These are phyloP conservation scores for Zosterops japonicus DNA, from an alignment of 2,113 vertebrate genomes.

Conservation along the genomic window DNA sequence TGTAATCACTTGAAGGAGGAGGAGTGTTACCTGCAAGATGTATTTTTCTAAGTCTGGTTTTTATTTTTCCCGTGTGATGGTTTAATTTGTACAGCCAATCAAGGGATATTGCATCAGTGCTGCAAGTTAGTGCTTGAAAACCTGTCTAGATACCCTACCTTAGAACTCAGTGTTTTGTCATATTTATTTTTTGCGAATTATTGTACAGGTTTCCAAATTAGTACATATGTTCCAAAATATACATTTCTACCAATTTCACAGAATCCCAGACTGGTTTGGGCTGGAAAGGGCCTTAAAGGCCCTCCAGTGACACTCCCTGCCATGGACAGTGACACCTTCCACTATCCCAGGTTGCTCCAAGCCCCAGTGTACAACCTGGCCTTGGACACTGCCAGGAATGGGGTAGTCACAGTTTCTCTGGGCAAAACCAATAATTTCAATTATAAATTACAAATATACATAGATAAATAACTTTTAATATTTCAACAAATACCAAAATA, in stretches of 20 bases:
- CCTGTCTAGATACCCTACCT: not conserved
- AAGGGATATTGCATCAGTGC: not conserved
- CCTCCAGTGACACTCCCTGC: fast-evolving
- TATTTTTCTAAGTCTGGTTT: not conserved
- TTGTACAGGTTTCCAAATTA: not conserved
- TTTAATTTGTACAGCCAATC: not conserved
- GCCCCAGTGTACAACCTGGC: fast-evolving
- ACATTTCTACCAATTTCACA: not conserved
- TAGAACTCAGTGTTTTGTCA: not conserved
- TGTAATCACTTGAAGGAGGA: not conserved
- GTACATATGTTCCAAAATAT: not conserved
- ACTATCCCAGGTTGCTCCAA: not conserved
- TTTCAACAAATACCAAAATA: not conserved
- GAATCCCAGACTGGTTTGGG: not conserved
- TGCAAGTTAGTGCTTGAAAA: not conserved
- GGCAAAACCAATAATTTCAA: not conserved
- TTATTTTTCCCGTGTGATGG: fast-evolving
- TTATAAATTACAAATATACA: not conserved
- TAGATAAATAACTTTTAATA: not conserved
- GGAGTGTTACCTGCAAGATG: not conserved
- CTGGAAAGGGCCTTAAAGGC: not conserved
- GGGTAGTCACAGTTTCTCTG: not conserved
- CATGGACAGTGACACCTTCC: not conserved
- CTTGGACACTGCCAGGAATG: not conserved
- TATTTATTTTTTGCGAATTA: not conserved